Base-by-base conservation (phyloP, 2,888 invertebrate genomes). In the Apodemia mormo region DNA sequence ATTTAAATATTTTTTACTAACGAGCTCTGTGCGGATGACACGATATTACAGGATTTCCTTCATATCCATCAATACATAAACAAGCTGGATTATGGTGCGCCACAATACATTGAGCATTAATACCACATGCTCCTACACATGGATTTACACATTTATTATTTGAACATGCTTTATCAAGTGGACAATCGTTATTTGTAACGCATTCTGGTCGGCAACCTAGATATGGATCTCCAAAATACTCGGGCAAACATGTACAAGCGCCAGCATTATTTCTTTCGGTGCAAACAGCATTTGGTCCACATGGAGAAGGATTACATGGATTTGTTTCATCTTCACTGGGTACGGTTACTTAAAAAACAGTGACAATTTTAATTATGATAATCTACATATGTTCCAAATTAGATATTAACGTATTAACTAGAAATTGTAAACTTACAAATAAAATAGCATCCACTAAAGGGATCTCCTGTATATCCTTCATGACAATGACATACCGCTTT, bases 221-320 rank as follows among this genome's bases (percentile, higher is more conserved):
- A 81, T 97, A 97, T 0, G 98, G 98, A 89, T 98, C 97, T 54
- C 98, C 98, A 77, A 95, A 96, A 85, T 97, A 97, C 82, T 96
- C 97, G 12, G 96, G 95, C 70, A 96, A 87, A 82, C 98, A 98
- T 14, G 95, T 94, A 82, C 98, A 98, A 29, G 97, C 96, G 67
- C 97, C 97, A 29, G 96, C 97, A 49, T 96, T 96, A 84, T 96
- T 96, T 77, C 96, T 94, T 87, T 97, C 97, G 82, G 96, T 96
- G 82, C 98, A 98, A 71, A 96, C 81, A 12, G 98, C 95, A 85
- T 98, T 98, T 12, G 96, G 95, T 45, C 98, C 98, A 82, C 98
- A 98, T 2, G 97, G 97, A 49, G 96, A 97, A 52, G 97, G 97
- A 84, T 96, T 96, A 83, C 98, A 98, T 22, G 97, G 97, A 81